Evolutionary conservation across 1,140 invertebrate species (phyloP).

Genomic region (Cydia fagiglandana): DNA sequence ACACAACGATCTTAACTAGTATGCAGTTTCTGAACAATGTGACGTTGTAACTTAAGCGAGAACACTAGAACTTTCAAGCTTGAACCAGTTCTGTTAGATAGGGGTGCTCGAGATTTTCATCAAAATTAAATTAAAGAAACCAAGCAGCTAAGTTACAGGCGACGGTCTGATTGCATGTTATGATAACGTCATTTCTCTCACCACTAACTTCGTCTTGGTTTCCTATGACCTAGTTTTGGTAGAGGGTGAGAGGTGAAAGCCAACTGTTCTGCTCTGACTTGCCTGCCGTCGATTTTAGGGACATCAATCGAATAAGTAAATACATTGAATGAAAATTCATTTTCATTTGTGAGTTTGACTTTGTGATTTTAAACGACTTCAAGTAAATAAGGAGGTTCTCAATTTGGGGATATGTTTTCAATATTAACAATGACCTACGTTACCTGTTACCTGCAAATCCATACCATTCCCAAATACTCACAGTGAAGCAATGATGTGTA

Average conservation of each 20-base stretch:
- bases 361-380: too few relatives aligned
- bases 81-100: conserved; percentile 1
- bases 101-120: conserved; percentile 1
- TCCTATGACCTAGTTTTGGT: conserved; percentile 28
- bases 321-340: neutral
- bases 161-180: conserved; percentile 19
- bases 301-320: neutral
- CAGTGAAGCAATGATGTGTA: too few relatives aligned
- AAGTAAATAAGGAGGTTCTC: too few relatives aligned
- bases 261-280: neutral
- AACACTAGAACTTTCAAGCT: conserved; percentile 5
- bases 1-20: neutral
- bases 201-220: conserved; percentile 31
- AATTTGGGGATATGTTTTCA: too few relatives aligned
- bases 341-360: too few relatives aligned
- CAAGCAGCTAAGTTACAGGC: conserved; percentile 21
- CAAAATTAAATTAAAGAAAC: conserved; percentile 29
- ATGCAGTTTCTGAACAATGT: neutral
- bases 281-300: neutral
- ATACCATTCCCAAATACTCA: too few relatives aligned
- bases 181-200: conserved; percentile 27
- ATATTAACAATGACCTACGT: too few relatives aligned
- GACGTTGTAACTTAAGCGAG: neutral
- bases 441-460: too few relatives aligned
- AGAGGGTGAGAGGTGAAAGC: conserved; percentile 7